Evolutionary conservation across 1,140 invertebrate species (phyloP), one percentile per base, ranked within the genome.

Genomic region (Acromyrmex charruanus): DNA sequence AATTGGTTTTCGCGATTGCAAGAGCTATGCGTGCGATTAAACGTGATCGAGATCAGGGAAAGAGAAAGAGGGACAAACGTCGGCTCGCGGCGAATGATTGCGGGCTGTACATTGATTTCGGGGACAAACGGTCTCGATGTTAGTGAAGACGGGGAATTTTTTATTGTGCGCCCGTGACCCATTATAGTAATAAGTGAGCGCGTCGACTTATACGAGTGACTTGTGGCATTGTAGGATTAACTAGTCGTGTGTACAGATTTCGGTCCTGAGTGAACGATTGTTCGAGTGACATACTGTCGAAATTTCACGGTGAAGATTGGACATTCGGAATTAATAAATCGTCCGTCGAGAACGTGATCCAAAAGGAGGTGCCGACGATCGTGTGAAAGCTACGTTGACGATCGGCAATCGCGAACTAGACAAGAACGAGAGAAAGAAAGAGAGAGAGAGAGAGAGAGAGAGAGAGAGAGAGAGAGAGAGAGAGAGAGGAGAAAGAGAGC

Each of bases 161-260:
- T 59, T 68, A 14, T 25, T 28, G 59, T 53, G 49, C 44, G 28
- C 18, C 18, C 25, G 31, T 35, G 58, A 49, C n/a, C 39, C 5
- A 18, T 77, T 35, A 9, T 28, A 51, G 5, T 10, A 25, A 79
- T 1, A 49, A 77, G 25, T 31, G 39, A 66, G 12, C 25, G 49
- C 21, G 25, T 53, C 14, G 21, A 28, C 39, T 9, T 44, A 44
- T 44, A 44, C 39, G 66, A 44, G 65, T 66, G 65, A 58, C 55
- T 61, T 77, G 74, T 77, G 55, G 6, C 63, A 69, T 69, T 55
- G 77, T 71, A 65, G 21, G 44, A 81, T 55, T 81, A 81, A 71
- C 25, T 71, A 81, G 21, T 14, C 49, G 21, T 21, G 49, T 3
- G 28, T 55, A 31, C n/a, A 9, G 49, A 61, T 49, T 49, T 28